A percentile compares a stretch with the other conserved stretches of the same genome.
Conservation (phyloP, 2,888 invertebrate species). For the Escarpia spicata region DNA sequence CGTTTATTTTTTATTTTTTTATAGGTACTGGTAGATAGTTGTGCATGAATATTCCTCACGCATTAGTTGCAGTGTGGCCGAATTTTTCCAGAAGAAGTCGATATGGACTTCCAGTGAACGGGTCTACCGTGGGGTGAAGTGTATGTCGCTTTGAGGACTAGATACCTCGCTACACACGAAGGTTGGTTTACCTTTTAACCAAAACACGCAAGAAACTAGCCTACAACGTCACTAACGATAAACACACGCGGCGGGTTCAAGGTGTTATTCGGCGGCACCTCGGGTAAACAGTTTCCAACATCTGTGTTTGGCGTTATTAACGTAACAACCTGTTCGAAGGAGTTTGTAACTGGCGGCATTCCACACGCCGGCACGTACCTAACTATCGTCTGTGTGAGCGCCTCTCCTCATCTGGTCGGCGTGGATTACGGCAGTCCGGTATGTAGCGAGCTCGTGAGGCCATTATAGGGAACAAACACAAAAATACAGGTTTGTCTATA, state of each 20-base stretch:
- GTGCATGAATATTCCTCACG: too few relatives aligned
- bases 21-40: too few relatives aligned
- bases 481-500: too few relatives aligned
- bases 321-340: background rate
- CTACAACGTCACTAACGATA: background rate
- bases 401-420: background rate
- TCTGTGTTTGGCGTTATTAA: background rate
- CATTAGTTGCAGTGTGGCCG: too few relatives aligned
- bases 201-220: background rate
- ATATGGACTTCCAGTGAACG: too few relatives aligned
- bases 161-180: too few relatives aligned
- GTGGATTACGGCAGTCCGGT: background rate
- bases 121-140: too few relatives aligned
- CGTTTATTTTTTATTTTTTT: too few relatives aligned
- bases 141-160: too few relatives aligned
- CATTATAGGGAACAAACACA: too few relatives aligned
- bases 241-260: background rate
- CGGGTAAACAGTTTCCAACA: background rate
- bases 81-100: too few relatives aligned
- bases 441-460: background rate
- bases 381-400: background rate
- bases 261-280: background rate
- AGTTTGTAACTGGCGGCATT: background rate
- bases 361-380: background rate
- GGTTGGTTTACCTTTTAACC: background rate